Conservation (phyloP, 1,140 invertebrate species). For the Aphaenogaster ashmeadi region DNA sequence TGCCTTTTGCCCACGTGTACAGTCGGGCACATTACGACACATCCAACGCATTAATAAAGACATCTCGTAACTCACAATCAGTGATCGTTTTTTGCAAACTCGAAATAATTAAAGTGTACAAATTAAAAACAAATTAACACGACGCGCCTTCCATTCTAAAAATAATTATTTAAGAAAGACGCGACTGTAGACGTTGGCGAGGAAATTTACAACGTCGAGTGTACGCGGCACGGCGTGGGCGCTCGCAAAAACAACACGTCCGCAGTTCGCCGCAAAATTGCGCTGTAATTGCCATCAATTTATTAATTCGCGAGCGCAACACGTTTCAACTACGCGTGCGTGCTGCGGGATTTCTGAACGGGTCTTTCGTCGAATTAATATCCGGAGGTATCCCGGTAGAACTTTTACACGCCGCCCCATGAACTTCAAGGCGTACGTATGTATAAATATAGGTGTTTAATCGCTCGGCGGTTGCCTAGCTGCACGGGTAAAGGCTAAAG, state of each 20-base stretch:
- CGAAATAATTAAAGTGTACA: background rate
- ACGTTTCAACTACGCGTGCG: background rate
- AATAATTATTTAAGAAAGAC: background rate
- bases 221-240: background rate
- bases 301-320: slow-evolving; percentile 42
- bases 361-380: slow-evolving; percentile 28
- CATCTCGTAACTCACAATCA: background rate
- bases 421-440: background rate
- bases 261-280: background rate
- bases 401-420: background rate
- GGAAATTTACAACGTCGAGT: background rate
- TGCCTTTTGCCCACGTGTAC: background rate
- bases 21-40: background rate
- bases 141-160: background rate
- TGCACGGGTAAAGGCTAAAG: background rate
- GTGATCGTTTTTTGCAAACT: background rate
- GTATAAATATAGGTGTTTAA: slow-evolving; percentile 35
- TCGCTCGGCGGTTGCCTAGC: background rate
- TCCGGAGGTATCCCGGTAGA: background rate
- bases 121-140: background rate
- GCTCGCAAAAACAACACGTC: slow-evolving; percentile 14
- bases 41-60: background rate
- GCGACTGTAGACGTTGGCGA: background rate
- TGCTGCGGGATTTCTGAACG: slow-evolving; percentile 4
- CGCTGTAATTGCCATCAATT: slow-evolving; percentile 37